Percentiles rank a stretch among this genome's conserved stretches.
Evolutionary conservation across 2,888 invertebrate genomes (phyloP).

Genomic region (Ferrisia virgata): DNA sequence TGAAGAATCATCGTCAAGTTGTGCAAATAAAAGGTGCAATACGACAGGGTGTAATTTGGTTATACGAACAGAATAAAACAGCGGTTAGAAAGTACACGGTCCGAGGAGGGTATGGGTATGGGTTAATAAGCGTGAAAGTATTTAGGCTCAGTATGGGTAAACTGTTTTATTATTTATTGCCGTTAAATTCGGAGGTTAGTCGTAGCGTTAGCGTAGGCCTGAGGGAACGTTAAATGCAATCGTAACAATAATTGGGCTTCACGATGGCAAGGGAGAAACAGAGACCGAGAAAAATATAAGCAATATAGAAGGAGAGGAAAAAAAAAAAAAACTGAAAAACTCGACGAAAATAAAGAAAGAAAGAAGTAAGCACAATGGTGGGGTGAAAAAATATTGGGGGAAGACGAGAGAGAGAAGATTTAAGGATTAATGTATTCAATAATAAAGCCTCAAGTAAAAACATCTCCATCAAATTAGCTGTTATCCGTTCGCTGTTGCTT

Average conservation of each 20-base stretch:
- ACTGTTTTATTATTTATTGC: slow-evolving; percentile 42
- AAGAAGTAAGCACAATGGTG: neutral
- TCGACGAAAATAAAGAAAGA: too few species aligned
- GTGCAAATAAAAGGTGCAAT: slow-evolving; percentile 6
- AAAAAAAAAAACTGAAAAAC: neutral
- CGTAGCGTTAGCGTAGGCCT: neutral
- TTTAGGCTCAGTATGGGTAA: slow-evolving; percentile 16
- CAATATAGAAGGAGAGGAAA: neutral
- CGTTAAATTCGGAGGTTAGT: slow-evolving; percentile 39
- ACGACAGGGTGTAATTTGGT: neutral
- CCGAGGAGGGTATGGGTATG: neutral
- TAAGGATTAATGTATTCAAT: slow-evolving; percentile 47
- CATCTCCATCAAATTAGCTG: slow-evolving; percentile 47
- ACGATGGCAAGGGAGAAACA: neutral
- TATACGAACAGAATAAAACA: neutral
- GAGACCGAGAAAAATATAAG: too few species aligned
- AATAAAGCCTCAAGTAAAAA: slow-evolving; percentile 46
- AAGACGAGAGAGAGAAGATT: slow-evolving; percentile 36
- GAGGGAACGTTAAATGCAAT: slow-evolving; percentile 32
- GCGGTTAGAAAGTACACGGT: slow-evolving; percentile 18
- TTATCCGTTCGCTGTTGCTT: slow-evolving; percentile 45
- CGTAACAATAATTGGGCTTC: slow-evolving; percentile 16
- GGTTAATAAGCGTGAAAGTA: slow-evolving; percentile 40
- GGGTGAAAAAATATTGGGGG: slow-evolving; percentile 9
- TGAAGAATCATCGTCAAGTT: neutral